phyloP scores from a whole-genome alignment of 2,797 vertebrate genomes.

The Cuniculus paca region DNA sequence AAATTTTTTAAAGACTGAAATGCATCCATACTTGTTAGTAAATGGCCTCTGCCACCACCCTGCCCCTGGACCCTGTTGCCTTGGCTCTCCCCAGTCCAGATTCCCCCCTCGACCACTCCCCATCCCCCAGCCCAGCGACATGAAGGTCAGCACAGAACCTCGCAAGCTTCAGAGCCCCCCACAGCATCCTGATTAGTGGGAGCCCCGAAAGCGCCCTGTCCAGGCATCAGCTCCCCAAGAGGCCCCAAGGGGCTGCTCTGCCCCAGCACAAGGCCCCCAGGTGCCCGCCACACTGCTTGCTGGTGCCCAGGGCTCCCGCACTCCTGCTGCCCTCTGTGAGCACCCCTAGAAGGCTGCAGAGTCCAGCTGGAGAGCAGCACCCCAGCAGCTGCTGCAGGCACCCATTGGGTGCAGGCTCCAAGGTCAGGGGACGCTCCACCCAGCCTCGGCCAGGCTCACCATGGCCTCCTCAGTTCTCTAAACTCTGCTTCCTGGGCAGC shows the following conservation, averaged over 20 bases:
- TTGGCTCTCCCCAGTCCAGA: neutral
- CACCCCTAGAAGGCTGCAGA: neutral
- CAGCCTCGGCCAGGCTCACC: too few relatives aligned
- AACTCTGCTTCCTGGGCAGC: neutral
- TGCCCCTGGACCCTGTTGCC: neutral
- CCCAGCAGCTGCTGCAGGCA: neutral
- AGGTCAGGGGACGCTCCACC: neutral
- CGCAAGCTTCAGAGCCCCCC: neutral
- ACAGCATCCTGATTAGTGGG: neutral
- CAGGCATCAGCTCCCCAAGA: neutral
- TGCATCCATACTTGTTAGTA: neutral
- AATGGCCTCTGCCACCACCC: neutral
- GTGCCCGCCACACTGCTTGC: neutral
- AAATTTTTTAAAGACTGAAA: neutral
- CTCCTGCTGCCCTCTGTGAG: neutral
- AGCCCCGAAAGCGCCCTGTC: neutral
- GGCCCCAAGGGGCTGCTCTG: neutral
- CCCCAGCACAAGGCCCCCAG: neutral
- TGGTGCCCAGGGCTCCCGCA: neutral
- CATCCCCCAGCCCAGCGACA: neutral
- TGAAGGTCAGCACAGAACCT: neutral
- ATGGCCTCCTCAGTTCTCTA: neutral
- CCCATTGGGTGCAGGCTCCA: neutral
- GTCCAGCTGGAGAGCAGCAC: neutral
- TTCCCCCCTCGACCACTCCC: neutral